These are phyloP conservation scores for Lepilemur septentrionalis DNA, from an alignment of 2,797 vertebrate species.

Conservation along the genomic window DNA sequence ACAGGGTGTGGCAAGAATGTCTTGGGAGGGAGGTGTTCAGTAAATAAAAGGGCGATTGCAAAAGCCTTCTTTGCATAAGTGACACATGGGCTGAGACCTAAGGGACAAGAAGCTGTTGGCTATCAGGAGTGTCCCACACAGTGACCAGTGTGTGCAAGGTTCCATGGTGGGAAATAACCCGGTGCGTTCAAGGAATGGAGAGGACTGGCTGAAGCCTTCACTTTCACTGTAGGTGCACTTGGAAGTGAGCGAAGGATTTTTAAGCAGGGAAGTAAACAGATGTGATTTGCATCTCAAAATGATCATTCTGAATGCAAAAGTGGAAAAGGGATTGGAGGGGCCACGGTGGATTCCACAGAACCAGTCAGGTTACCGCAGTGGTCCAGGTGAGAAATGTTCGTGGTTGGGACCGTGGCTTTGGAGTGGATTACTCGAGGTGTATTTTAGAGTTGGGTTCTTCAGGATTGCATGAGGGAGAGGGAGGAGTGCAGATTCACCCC, in stretches of 20 bases:
- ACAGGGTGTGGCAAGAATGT: not conserved
- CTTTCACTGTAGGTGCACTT: not conserved
- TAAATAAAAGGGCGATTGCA: not conserved
- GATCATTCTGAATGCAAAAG: not conserved
- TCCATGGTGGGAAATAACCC: not conserved
- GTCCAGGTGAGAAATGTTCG: not conserved
- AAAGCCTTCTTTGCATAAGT: slow-evolving; percentile 17
- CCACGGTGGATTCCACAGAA: not conserved
- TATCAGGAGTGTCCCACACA: not conserved
- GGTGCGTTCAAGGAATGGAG: not conserved
- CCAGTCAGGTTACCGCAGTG: not conserved
- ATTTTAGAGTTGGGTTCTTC: not conserved
- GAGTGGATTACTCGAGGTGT: not conserved
- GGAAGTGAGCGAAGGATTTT: not conserved
- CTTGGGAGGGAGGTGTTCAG: not conserved
- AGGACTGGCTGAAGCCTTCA: not conserved
- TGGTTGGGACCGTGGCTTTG: not conserved
- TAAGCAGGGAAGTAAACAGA: not conserved
- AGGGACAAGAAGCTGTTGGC: not conserved
- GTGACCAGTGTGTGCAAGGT: not conserved
- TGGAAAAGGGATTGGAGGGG: not conserved
- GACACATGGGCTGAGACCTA: not conserved
- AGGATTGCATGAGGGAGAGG: not conserved
- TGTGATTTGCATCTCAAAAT: not conserved
- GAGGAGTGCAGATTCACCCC: not conserved